phyloP scores from a whole-genome alignment of 2,888 invertebrate genomes.

The Macrophya alboannulata region DNA sequence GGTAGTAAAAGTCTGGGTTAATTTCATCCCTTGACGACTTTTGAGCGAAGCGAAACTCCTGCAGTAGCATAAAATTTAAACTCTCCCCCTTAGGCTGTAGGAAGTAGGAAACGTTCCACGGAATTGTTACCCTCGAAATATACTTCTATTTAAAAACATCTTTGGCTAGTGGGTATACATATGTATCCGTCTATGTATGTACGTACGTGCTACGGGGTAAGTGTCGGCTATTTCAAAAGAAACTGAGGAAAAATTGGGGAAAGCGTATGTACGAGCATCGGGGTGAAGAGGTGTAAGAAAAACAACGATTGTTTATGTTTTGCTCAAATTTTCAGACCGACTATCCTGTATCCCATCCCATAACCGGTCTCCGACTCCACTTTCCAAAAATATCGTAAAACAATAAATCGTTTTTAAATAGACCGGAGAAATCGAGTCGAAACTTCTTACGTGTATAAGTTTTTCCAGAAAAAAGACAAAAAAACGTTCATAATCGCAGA shows the following conservation, averaged over 20 bases:
- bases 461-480: neutral
- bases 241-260: neutral
- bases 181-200: neutral
- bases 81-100: neutral
- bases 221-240: constrained; percentile 47
- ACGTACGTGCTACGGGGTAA: constrained; percentile 32
- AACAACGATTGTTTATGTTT: constrained; percentile 50
- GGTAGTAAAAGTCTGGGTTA: constrained; percentile 38
- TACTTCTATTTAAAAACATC: constrained; percentile 36
- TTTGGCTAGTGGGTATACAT: too few species aligned
- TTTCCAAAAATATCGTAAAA: constrained; percentile 50
- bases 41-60: constrained; percentile 13
- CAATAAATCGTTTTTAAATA: constrained; percentile 48
- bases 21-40: constrained; percentile 52
- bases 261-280: neutral
- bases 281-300: constrained; percentile 19
- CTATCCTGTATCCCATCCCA: neutral
- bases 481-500: too few species aligned
- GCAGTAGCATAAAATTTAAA: neutral
- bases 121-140: constrained; percentile 34
- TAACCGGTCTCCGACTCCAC: neutral
- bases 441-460: neutral
- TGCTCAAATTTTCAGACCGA: constrained; percentile 30
- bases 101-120: constrained; percentile 7
- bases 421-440: neutral